A percentile compares a stretch with the other conserved stretches of the same genome.
Conservation (phyloP, 2,888 invertebrate species). For the Chrysotoxum bicinctum region DNA sequence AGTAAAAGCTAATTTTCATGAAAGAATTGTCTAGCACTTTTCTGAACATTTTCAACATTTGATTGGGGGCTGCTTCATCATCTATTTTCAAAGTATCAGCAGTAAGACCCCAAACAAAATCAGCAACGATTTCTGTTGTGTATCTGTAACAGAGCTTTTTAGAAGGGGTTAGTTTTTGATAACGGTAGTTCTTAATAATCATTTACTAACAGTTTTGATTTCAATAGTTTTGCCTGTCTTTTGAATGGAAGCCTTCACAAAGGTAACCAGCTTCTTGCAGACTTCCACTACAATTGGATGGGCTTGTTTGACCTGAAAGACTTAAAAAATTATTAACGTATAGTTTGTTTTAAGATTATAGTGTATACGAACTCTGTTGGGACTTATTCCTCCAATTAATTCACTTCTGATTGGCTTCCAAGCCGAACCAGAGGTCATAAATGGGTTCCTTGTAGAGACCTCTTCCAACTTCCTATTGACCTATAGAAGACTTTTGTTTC, state of each 20-base stretch:
- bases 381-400: slow-evolving; percentile 72
- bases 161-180: too few species aligned
- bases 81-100: slow-evolving; percentile 75
- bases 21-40: slow-evolving; percentile 74
- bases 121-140: slow-evolving; percentile 76
- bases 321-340: neutral
- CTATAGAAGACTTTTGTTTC: too few species aligned
- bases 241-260: slow-evolving; percentile 45
- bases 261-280: slow-evolving; percentile 73
- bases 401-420: slow-evolving; percentile 75
- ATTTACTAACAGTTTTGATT: slow-evolving; percentile 75
- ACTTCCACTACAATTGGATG: slow-evolving; percentile 75
- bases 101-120: slow-evolving; percentile 78
- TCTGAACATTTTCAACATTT: slow-evolving; percentile 73
- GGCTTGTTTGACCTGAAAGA: slow-evolving; percentile 73
- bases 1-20: slow-evolving; percentile 74
- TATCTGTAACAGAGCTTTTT: slow-evolving; percentile 76
- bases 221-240: slow-evolving; percentile 72
- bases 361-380: slow-evolving; percentile 30
- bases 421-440: slow-evolving; percentile 74
- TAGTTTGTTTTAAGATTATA: neutral
- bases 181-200: too few species aligned
- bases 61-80: slow-evolving; percentile 50
- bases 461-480: slow-evolving; percentile 71
- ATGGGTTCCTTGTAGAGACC: slow-evolving; percentile 75